phyloP scores from a whole-genome alignment of 2,797 vertebrate genomes.

The Buphagus erythrorhynchus region DNA sequence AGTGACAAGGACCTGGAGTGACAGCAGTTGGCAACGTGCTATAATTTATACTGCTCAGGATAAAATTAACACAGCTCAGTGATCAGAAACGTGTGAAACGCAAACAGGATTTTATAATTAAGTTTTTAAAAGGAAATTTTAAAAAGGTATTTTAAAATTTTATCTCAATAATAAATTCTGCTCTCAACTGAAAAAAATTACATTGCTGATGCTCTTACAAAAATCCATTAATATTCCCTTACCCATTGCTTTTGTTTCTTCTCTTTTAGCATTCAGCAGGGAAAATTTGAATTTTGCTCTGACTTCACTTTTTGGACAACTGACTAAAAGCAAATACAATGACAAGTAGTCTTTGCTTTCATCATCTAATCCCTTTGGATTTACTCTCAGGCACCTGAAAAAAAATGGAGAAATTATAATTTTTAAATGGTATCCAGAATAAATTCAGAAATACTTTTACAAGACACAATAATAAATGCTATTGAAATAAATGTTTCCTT shows the following conservation, averaged over 20 bases:
- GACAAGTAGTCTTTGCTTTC: conserved; percentile 99
- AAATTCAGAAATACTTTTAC: background rate
- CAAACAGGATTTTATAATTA: background rate
- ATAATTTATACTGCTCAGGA: background rate
- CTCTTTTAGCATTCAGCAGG: conserved; percentile 95
- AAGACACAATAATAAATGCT: background rate
- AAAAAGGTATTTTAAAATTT: background rate
- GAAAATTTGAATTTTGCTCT: conserved; percentile 99
- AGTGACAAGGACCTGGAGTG: background rate
- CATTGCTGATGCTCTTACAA: background rate
- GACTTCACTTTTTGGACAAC: conserved; percentile 99
- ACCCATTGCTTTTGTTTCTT: conserved; percentile 99
- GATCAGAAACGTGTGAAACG: background rate
- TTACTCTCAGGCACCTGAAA: conserved; percentile 96
- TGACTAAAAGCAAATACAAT: conserved; percentile 97
- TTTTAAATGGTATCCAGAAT: background rate
- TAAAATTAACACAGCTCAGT: background rate
- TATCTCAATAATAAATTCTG: background rate
- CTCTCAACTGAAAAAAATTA: background rate
- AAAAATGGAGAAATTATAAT: conserved; percentile 42
- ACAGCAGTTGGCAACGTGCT: background rate
- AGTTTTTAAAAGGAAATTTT: background rate
- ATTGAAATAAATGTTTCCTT: background rate
- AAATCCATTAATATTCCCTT: conserved; percentile 67
- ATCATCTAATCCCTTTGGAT: conserved; percentile 97